phyloP scores from a whole-genome alignment of 2,888 invertebrate species.

The Pristionchus entomophagus region DNA sequence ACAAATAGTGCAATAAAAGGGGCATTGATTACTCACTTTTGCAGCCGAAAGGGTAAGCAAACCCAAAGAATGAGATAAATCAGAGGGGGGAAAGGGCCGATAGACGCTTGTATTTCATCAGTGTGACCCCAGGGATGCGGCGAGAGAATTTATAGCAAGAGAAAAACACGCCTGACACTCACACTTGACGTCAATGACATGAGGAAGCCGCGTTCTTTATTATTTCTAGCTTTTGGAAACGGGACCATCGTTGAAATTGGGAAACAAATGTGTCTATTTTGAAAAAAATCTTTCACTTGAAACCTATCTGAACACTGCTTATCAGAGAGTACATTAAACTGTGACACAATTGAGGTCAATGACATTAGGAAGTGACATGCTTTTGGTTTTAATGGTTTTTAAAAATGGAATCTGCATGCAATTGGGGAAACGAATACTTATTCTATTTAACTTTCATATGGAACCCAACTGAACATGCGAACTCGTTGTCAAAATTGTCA shows the following conservation, averaged over 20 bases:
- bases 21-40: too few species aligned
- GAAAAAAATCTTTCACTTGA: not conserved
- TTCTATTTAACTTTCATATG: too few species aligned
- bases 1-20: not conserved
- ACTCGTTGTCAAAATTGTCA: too few species aligned
- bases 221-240: not conserved
- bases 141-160: not conserved
- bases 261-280: not conserved
- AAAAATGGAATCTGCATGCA: too few species aligned
- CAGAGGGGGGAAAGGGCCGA: not conserved
- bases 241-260: not conserved
- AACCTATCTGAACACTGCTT: not conserved
- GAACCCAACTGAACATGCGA: too few species aligned
- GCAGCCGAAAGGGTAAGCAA: too few species aligned
- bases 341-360: too few species aligned
- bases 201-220: not conserved
- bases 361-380: too few species aligned
- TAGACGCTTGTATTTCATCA: not conserved
- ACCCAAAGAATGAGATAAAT: conserved; percentile 1
- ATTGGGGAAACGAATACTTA: too few species aligned
- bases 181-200: not conserved
- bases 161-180: conserved; percentile 38
- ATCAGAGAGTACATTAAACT: not conserved
- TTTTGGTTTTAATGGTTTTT: too few species aligned
- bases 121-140: not conserved